These are phyloP conservation scores for Phodopus roborovskii DNA, from an alignment of 2,113 vertebrate genomes.

Conservation along the genomic window DNA sequence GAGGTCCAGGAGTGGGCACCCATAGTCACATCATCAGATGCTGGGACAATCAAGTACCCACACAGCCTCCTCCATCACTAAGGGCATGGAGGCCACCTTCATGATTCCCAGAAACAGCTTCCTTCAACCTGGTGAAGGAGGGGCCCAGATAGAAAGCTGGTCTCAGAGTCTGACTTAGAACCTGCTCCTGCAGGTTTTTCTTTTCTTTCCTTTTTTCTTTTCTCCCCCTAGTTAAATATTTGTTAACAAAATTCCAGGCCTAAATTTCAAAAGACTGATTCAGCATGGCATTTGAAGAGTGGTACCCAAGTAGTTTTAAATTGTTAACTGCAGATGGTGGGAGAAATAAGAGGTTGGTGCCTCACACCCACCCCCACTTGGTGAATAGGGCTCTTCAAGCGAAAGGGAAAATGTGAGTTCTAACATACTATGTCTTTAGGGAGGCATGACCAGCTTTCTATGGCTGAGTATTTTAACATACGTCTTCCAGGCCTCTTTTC, in stretches of 20 bases:
- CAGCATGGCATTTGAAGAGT: background rate
- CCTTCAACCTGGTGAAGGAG: rapidly evolving
- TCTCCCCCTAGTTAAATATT: constrained; percentile 67
- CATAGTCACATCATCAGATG: background rate
- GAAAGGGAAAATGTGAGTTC: rapidly evolving
- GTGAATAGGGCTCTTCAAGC: background rate
- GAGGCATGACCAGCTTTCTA: rapidly evolving
- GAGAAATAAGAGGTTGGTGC: background rate
- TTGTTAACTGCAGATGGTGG: background rate
- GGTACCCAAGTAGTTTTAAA: background rate
- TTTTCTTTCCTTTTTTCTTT: background rate
- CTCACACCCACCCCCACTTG: background rate
- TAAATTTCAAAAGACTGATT: constrained; percentile 2
- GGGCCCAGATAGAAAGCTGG: constrained; percentile 31
- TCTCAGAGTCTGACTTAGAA: background rate
- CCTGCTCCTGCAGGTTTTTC: rapidly evolving
- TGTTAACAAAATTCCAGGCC: constrained; percentile 66
- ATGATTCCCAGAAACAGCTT: background rate
- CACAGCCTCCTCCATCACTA: background rate
- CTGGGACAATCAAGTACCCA: background rate
- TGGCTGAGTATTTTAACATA: no score
- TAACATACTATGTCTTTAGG: background rate
- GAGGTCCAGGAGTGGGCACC: rapidly evolving
- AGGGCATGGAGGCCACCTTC: rapidly evolving
- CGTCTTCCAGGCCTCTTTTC: background rate